Evolutionary conservation across 2,888 invertebrate genomes (phyloP).

Genomic region (Margaritifera margaritifera): DNA sequence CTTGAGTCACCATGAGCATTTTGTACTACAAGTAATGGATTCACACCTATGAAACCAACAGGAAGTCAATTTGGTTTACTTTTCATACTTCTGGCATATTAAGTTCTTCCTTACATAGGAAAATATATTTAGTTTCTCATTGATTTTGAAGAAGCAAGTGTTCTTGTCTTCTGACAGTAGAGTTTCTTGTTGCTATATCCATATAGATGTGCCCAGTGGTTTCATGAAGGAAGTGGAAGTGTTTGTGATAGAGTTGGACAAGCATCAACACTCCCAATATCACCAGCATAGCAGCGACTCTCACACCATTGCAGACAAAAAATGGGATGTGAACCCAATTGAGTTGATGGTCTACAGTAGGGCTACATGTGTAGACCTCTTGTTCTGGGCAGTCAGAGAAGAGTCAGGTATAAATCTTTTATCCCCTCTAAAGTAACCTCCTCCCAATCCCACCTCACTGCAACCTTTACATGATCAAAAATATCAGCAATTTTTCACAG

Average conservation of each 20-base stretch:
- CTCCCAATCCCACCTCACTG: no score
- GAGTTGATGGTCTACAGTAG: slow-evolving; percentile 94
- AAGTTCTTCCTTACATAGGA: neutral
- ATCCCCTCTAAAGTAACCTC: no score
- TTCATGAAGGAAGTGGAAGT: slow-evolving; percentile 95
- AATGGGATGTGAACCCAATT: slow-evolving; percentile 58
- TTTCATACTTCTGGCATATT: neutral
- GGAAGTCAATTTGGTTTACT: neutral
- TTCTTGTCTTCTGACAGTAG: neutral
- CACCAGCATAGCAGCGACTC: slow-evolving; percentile 18
- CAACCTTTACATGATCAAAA: no score
- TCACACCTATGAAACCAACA: no score
- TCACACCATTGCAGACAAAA: slow-evolving; percentile 31
- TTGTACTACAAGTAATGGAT: no score
- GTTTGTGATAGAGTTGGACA: slow-evolving; percentile 90
- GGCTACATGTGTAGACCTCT: slow-evolving; percentile 95
- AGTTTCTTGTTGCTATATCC: slow-evolving; percentile 4
- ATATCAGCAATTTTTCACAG: no score
- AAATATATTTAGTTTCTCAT: neutral
- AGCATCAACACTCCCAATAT: slow-evolving; percentile 30
- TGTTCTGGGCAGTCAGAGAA: slow-evolving; percentile 98
- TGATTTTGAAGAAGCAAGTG: neutral
- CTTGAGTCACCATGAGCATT: no score
- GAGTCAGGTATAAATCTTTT: slow-evolving; percentile 84
- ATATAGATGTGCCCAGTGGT: slow-evolving; percentile 84